phyloP scores from a whole-genome alignment of 2,888 invertebrate genomes.

The Petrophora chlorosata region DNA sequence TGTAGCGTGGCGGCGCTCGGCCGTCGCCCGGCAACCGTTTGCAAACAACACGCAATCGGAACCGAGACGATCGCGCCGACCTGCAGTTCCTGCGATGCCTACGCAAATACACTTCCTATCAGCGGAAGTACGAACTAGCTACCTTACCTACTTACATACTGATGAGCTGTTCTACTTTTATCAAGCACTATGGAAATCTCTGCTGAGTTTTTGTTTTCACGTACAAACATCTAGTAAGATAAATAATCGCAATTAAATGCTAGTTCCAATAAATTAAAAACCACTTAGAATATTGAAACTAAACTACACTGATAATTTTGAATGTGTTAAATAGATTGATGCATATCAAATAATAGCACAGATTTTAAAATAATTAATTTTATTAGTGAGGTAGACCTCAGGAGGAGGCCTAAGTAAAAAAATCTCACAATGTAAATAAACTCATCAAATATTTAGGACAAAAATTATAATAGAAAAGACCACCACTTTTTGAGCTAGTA shows the following conservation, averaged over 20 bases:
- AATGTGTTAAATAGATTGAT: no score
- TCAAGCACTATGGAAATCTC: neutral
- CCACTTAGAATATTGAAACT: no score
- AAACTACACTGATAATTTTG: no score
- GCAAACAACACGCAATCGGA: constrained; percentile 67
- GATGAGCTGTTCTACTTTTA: constrained; percentile 4
- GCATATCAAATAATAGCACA: constrained; percentile 25
- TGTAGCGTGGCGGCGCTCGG: constrained; percentile 60
- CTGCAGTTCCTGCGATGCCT: constrained; percentile 29
- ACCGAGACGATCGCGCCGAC: constrained; percentile 20
- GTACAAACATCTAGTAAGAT: no score
- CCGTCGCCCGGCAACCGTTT: constrained; percentile 74
- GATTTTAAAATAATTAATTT: constrained; percentile 37
- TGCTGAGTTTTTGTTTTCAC: neutral
- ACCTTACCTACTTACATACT: constrained; percentile 12
- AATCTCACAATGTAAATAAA: constrained; percentile 44
- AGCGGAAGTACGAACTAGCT: constrained; percentile 8
- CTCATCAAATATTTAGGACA: constrained; percentile 29
- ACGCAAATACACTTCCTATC: constrained; percentile 13
- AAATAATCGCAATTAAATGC: no score
- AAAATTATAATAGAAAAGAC: constrained; percentile 30
- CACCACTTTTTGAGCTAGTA: constrained; percentile 42
- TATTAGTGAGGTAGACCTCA: constrained; percentile 53
- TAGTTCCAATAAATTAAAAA: no score
- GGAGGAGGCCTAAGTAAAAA: constrained; percentile 36